These are phyloP conservation scores for Chrysochloris asiatica DNA, from an alignment of 2,113 vertebrate genomes.

Conservation along the genomic window DNA sequence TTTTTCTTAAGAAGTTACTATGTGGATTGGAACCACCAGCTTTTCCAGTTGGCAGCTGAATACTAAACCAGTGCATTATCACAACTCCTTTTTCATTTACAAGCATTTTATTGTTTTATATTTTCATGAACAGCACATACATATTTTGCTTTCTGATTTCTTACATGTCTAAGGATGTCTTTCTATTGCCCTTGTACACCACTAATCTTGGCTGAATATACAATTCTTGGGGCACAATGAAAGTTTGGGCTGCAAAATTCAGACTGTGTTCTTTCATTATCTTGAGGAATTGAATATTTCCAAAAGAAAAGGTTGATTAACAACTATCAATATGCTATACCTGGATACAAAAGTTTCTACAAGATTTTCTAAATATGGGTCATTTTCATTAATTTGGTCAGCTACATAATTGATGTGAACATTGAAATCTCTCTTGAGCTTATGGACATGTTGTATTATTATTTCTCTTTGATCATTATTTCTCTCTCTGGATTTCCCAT, in stretches of 20 bases:
- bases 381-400: not conserved
- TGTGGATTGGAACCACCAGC: not conserved
- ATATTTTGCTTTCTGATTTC: slow-evolving; percentile 47
- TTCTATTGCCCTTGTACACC: slow-evolving; percentile 24
- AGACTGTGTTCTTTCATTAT: not conserved
- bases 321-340: slow-evolving; percentile 10
- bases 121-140: slow-evolving; percentile 27
- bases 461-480: not conserved
- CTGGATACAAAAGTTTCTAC: slow-evolving; percentile 30
- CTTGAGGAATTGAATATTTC: slow-evolving; percentile 38
- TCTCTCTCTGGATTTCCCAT: not conserved
- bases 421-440: not conserved
- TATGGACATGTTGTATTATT: not conserved
- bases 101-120: slow-evolving; percentile 58
- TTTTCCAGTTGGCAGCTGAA: not conserved
- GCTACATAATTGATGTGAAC: not conserved
- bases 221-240: not conserved
- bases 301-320: slow-evolving; percentile 13
- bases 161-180: slow-evolving; percentile 12
- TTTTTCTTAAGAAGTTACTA: not conserved
- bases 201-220: not conserved
- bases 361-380: slow-evolving; percentile 1
- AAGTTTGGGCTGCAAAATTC: slow-evolving; percentile 28
- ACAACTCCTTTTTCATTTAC: not conserved
- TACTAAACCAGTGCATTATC: not conserved